Base-by-base conservation (phyloP, 1,140 invertebrate species). In the Pantala flavescens region DNA sequence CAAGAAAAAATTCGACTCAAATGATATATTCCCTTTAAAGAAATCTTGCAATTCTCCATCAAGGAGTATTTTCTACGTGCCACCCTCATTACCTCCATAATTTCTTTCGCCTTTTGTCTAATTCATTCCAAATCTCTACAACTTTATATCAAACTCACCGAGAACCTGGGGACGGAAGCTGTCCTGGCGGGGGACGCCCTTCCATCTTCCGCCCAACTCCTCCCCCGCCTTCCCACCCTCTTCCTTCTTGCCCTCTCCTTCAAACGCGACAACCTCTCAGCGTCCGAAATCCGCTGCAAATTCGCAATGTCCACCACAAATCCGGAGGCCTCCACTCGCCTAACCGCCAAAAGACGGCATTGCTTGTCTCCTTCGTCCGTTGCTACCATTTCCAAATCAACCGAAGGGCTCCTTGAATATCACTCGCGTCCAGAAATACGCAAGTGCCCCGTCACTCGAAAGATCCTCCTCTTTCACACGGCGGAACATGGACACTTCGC, bases 281-380 rank as follows among this genome's bases (percentile, higher is more conserved):
- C 49, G 3, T 16, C 49, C n/a, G 49, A 63, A 19, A 63, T 63
- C 49, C 49, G 3, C 49, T 63, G 3, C 16, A 71, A 14, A 19
- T 23, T 16, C 1, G 71, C 23, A 14, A 71, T n/a, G 28, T 36
- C 23, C 12, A 36, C 28, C 71, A 23, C n/a, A 24, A 14, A 5
- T 9, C 23, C 71, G 14, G 71, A 71, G 71, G 71, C 71, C 28
- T 36, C n/a, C 23, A 71, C 23, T 2, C 28, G 71, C 71, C 71
- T 71, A 5, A 71, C 71, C 23, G 71, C 23, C 28, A 71, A 71
- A 24, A 71, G 28, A 24, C 71, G 71, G 71, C 71, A 71, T 24
- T 36, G 23, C 23, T 71, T 71, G 23, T 71, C 71, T 2, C 16
- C 23, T 5, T 24, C 28, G 14, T 71, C 71, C 16, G 71, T 71